Evolutionary conservation across 2,888 invertebrate genomes (phyloP).

Genomic region (Calliphora vomitoria): DNA sequence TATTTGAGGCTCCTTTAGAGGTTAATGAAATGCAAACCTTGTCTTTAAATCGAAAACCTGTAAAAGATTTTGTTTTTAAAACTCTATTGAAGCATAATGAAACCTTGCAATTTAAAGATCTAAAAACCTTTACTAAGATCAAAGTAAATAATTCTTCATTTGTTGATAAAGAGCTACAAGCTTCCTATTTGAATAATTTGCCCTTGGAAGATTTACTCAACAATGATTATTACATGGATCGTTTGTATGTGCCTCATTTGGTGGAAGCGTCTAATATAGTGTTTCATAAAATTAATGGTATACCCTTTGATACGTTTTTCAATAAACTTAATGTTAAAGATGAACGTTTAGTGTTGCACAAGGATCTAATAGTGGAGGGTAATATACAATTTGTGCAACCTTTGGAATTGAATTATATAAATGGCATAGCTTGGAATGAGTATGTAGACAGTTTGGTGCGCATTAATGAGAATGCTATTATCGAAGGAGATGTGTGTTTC

Average conservation of each 20-base stretch:
- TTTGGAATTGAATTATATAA: slow-evolving; percentile 77
- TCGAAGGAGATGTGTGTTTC: slow-evolving; percentile 78
- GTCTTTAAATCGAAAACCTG: slow-evolving; percentile 76
- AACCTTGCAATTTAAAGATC: slow-evolving; percentile 72
- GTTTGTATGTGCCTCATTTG: slow-evolving; percentile 76
- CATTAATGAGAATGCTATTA: slow-evolving; percentile 74
- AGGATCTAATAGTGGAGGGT: slow-evolving; percentile 81
- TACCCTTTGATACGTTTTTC: slow-evolving; percentile 79
- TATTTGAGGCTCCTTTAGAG: slow-evolving; percentile 76
- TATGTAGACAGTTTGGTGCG: slow-evolving; percentile 77
- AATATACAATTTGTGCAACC: slow-evolving; percentile 77
- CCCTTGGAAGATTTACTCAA: slow-evolving; percentile 75
- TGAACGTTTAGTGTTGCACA: slow-evolving; percentile 78
- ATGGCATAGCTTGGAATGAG: slow-evolving; percentile 78
- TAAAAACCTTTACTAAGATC: slow-evolving; percentile 78
- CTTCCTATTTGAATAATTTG: slow-evolving; percentile 76
- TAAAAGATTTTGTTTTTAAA: slow-evolving; percentile 76
- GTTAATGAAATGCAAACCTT: slow-evolving; percentile 72
- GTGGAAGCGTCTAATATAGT: slow-evolving; percentile 76
- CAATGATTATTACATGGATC: slow-evolving; percentile 76
- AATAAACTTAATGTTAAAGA: slow-evolving; percentile 73
- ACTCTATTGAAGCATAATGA: slow-evolving; percentile 51
- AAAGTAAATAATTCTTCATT: slow-evolving; percentile 73
- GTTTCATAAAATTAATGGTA: slow-evolving; percentile 79
- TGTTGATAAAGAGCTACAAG: slow-evolving; percentile 72